A percentile compares a stretch with the other conserved stretches of the same genome.
Conservation (phyloP, 2,888 invertebrate genomes). For the Dolichopus griseipennis region DNA sequence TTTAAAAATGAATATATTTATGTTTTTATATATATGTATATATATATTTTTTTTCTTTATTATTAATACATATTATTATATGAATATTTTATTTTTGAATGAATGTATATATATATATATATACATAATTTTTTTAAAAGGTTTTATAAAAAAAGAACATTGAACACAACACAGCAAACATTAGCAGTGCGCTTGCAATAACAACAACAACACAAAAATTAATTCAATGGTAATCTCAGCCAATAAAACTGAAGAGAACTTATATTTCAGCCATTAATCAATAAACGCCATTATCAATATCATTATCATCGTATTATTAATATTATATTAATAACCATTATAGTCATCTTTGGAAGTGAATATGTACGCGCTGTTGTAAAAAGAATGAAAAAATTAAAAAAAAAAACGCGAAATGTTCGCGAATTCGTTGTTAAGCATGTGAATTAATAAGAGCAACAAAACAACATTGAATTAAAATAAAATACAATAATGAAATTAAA, state of each 20-base stretch:
- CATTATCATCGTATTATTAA: background rate
- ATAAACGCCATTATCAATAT: slow-evolving; percentile 25
- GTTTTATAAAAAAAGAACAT: background rate
- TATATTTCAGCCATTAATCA: slow-evolving; percentile 28
- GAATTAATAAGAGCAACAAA: background rate
- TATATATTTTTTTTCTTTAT: background rate
- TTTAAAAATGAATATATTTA: background rate
- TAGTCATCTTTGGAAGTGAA: background rate
- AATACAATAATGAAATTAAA: background rate
- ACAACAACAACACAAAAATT: background rate
- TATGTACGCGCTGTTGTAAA: background rate
- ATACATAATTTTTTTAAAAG: background rate
- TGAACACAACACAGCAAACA: too few species aligned
- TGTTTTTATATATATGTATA: background rate
- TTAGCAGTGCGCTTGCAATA: too few species aligned
- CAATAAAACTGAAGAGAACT: slow-evolving; percentile 29
- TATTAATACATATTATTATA: background rate
- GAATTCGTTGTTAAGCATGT: background rate
- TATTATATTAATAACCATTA: too few species aligned
- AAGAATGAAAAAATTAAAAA: too few species aligned
- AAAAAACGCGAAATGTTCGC: background rate
- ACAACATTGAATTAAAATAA: background rate
- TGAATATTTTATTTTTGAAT: too few species aligned
- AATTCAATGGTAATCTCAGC: slow-evolving; percentile 23
- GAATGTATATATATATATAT: too few species aligned